phyloP scores from a whole-genome alignment of 2,888 invertebrate species.

The Polymixis flavicincta region DNA sequence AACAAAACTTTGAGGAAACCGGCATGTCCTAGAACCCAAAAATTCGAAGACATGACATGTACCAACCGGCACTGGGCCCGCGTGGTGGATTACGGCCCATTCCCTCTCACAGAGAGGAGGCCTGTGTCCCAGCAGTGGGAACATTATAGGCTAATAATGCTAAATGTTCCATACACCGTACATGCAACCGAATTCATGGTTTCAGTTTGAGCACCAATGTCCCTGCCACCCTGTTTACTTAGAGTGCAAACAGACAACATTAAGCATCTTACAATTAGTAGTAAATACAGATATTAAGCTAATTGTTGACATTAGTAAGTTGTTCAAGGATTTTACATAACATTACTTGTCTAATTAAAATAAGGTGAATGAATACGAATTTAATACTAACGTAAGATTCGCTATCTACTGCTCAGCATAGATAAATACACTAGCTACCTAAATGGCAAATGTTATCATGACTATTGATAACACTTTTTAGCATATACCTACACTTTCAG shows the following conservation, averaged over 20 bases:
- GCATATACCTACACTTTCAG: conserved; percentile 6
- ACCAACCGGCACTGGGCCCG: too few relatives aligned
- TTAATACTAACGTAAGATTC: conserved; percentile 36
- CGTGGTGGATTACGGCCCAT: too few relatives aligned
- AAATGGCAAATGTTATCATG: conserved; percentile 59
- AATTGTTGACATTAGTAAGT: conserved; percentile 40
- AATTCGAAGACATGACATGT: too few relatives aligned
- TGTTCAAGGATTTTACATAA: conserved; percentile 36
- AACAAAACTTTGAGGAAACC: too few relatives aligned
- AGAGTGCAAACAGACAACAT: not conserved
- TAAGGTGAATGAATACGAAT: conserved; percentile 31
- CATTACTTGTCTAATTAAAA: conserved; percentile 38
- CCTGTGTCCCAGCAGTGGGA: too few relatives aligned
- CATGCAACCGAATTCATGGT: too few relatives aligned
- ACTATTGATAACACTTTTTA: conserved; percentile 40
- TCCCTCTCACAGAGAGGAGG: too few relatives aligned
- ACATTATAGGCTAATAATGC: too few relatives aligned
- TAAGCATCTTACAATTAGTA: conserved; percentile 25
- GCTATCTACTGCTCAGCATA: conserved; percentile 23
- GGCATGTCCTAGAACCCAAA: too few relatives aligned
- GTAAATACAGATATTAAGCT: conserved; percentile 35
- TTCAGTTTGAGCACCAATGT: too few relatives aligned
- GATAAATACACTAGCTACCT: conserved; percentile 34
- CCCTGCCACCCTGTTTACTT: too few relatives aligned
- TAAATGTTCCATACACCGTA: too few relatives aligned